Evolutionary conservation across 2,888 invertebrate species (phyloP).

Genomic region (Omphaloscelis lunosa): DNA sequence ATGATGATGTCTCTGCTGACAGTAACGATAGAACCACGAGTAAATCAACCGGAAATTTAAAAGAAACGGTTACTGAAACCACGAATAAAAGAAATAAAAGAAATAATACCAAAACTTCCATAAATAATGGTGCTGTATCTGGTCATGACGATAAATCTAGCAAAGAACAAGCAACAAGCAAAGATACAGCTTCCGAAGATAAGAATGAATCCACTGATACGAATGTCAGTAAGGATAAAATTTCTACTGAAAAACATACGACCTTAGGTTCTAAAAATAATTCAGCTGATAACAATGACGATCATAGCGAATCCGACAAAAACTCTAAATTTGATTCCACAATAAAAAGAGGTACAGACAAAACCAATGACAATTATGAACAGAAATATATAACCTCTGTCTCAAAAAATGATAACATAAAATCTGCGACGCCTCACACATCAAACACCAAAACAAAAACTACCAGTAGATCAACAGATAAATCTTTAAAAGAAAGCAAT

Average conservation of each 20-base stretch:
- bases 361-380: neutral
- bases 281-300: neutral
- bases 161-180: neutral
- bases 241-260: neutral
- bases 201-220: neutral
- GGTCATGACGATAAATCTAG: neutral
- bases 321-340: neutral
- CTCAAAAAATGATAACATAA: neutral
- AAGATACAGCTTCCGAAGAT: neutral
- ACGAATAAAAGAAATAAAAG: neutral
- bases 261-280: neutral
- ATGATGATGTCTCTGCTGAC: too few relatives aligned
- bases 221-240: neutral
- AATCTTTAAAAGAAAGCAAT: neutral
- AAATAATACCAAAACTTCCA: too few relatives aligned
- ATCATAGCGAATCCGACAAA: neutral
- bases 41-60: too few relatives aligned
- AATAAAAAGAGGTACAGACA: neutral
- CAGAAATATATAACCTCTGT: neutral
- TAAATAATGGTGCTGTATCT: too few relatives aligned
- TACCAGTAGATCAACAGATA: neutral
- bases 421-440: neutral
- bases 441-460: neutral
- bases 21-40: too few relatives aligned
- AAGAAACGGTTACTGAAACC: too few relatives aligned